Conservation (phyloP, 2,113 vertebrate species). For the Cacatua alba region DNA sequence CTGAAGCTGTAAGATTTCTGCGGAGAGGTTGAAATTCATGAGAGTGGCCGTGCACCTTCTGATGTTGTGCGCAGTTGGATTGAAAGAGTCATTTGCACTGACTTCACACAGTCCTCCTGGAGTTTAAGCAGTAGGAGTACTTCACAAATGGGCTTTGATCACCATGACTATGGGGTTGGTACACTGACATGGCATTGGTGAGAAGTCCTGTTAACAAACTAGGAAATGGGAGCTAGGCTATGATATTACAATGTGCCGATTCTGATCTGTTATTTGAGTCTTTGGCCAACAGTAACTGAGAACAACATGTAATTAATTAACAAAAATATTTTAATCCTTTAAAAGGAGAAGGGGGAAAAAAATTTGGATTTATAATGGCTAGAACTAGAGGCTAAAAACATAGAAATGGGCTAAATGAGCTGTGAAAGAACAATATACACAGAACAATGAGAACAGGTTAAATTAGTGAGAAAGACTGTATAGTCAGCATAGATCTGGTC, state of each 20-base stretch:
- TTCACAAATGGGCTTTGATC: not conserved
- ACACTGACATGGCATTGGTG: accelerated
- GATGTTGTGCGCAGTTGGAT: not conserved
- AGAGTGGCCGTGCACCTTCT: not conserved
- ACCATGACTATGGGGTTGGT: not conserved
- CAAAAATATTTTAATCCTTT: not conserved
- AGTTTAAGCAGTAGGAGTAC: not conserved
- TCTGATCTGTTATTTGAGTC: not conserved
- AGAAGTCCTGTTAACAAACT: not conserved
- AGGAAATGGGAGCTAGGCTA: not conserved
- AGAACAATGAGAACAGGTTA: not conserved
- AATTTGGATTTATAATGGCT: not conserved
- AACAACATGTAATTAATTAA: not conserved
- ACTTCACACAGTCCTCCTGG: not conserved
- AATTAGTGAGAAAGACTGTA: not conserved
- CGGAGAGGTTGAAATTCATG: not conserved
- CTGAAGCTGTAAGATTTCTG: not conserved
- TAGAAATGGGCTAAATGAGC: not conserved
- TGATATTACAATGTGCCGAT: not conserved
- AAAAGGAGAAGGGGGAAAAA: not conserved
- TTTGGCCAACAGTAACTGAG: not conserved
- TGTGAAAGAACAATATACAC: not conserved
- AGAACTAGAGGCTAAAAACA: not conserved
- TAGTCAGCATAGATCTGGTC: not conserved
- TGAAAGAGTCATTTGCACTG: not conserved